These are phyloP conservation scores for Dipodomys ordii DNA, from an alignment of 2,113 vertebrate species.

Conservation along the genomic window DNA sequence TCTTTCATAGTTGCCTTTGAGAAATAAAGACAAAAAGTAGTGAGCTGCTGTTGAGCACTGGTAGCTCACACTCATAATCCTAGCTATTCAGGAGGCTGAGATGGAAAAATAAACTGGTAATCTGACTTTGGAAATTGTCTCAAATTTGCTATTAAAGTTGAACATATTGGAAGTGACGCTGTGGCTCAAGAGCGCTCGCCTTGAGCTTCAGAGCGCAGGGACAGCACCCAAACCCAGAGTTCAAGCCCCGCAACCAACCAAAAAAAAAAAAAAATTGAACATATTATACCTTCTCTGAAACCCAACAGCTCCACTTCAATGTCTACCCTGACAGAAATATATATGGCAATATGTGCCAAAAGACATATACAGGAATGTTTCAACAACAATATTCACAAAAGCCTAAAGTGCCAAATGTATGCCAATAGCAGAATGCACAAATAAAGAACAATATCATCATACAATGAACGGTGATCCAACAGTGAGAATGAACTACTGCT, in stretches of 20 bases:
- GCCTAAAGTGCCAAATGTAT: not conserved
- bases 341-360: not conserved
- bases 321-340: not conserved
- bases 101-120: not conserved
- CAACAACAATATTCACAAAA: not conserved
- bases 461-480: not conserved
- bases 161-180: not conserved
- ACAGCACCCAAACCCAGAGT: too few species aligned
- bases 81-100: too few species aligned
- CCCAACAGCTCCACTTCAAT: not conserved
- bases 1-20: not conserved
- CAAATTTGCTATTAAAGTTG: not conserved
- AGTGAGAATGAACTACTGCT: not conserved
- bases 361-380: not conserved
- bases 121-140: not conserved
- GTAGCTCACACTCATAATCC: too few species aligned
- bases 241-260: too few species aligned
- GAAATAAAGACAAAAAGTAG: constrained; percentile 38
- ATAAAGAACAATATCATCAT: not conserved
- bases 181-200: too few species aligned
- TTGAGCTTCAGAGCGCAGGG: too few species aligned
- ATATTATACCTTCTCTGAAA: not conserved
- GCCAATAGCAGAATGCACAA: not conserved
- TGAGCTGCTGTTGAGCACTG: not conserved
- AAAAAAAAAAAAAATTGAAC: not conserved